phyloP scores from a whole-genome alignment of 1,140 invertebrate genomes.

The Saccostrea glomerata region DNA sequence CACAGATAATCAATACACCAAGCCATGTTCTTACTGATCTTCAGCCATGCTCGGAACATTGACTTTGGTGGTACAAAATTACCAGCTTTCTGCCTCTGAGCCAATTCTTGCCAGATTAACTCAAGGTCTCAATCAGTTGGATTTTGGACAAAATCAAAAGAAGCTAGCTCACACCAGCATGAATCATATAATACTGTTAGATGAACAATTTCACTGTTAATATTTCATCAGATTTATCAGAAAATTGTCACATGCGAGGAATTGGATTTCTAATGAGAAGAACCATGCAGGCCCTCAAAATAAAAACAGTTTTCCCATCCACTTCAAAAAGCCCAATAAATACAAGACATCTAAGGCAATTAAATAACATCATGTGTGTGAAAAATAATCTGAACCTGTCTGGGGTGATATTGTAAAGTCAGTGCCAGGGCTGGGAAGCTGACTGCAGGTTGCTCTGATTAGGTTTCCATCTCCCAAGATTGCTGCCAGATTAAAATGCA shows the following conservation, averaged over 20 bases:
- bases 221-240: slow-evolving; percentile 32
- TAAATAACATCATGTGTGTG: slow-evolving; percentile 36
- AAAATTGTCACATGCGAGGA: slow-evolving; percentile 23
- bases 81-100: neutral
- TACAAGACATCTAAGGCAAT: slow-evolving; percentile 37
- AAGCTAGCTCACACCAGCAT: neutral
- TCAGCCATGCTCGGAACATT: neutral
- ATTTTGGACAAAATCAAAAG: slow-evolving; percentile 1
- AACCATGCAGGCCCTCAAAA: slow-evolving; percentile 29
- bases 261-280: slow-evolving; percentile 32
- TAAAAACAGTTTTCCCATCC: slow-evolving; percentile 12
- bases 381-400: slow-evolving; percentile 32
- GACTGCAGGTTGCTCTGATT: slow-evolving; percentile 27
- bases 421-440: slow-evolving; percentile 27
- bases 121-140: neutral
- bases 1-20: slow-evolving; percentile 32
- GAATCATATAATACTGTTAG: slow-evolving; percentile 29
- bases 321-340: slow-evolving; percentile 38
- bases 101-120: neutral
- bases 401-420: slow-evolving; percentile 30
- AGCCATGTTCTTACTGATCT: neutral
- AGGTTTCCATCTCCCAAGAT: slow-evolving; percentile 27
- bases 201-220: slow-evolving; percentile 37
- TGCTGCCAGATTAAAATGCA: slow-evolving; percentile 24
- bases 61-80: neutral